A percentile compares a stretch with the other conserved stretches of the same genome.
Conservation (phyloP, 2,113 vertebrate genomes). For the Onychostruthus taczanowskii region DNA sequence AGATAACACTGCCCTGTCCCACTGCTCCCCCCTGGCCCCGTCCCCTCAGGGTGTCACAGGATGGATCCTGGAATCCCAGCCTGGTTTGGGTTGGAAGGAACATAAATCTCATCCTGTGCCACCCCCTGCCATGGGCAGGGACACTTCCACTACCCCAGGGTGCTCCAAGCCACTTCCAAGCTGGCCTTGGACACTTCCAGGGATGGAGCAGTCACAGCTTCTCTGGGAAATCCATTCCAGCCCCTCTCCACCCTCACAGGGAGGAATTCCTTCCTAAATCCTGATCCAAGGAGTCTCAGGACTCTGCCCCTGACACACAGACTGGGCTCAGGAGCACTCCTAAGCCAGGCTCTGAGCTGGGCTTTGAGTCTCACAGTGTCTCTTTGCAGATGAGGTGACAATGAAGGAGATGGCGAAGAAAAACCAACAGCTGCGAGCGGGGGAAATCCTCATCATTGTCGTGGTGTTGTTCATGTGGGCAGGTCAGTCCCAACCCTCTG, state of each 20-base stretch:
- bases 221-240: background rate
- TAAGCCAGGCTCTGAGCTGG: background rate
- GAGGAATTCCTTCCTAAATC: background rate
- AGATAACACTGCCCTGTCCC: background rate
- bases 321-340: background rate
- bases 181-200: background rate
- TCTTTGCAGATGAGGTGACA: constrained; percentile 86
- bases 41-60: background rate
- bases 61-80: background rate
- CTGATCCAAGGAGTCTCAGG: background rate
- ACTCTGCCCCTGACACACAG: background rate
- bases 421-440: constrained; percentile 86
- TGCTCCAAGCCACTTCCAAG: background rate
- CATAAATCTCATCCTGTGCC: background rate
- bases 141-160: accelerated
- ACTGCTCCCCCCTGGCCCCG: background rate
- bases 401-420: constrained; percentile 85
- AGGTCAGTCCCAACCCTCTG: constrained; percentile 73
- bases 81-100: background rate
- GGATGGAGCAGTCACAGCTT: background rate
- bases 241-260: background rate
- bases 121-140: background rate
- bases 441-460: constrained; percentile 93
- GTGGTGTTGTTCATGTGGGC: constrained; percentile 98
- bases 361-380: background rate